Evolutionary conservation across 2,797 vertebrate species (phyloP), one percentile per base, ranked within the genome.

Genomic region (Typhlichthys subterraneus): DNA sequence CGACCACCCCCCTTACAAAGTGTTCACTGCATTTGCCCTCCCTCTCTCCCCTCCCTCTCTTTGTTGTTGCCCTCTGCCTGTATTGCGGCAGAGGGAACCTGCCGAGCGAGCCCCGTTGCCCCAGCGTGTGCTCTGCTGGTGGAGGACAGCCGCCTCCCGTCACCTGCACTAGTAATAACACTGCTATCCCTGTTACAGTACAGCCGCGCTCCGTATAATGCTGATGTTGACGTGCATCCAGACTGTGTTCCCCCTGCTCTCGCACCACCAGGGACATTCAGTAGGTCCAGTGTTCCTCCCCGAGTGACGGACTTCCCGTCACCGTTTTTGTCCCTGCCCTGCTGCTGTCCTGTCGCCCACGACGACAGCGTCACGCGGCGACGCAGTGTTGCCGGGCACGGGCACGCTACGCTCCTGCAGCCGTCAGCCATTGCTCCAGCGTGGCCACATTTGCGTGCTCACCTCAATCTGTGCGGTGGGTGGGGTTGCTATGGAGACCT

Each of bases 341-440:
- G 14, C 2, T 63, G 54, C 84, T 75, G 74, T 87, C 23, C 23
- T 29, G 23, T 29, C 23, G 23, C 23, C 23, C 4, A 29, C 57
- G 2, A 2, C 57, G 53, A 38, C 47, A 0, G 45, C 48, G 2
- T 50, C 45, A 62, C 70, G 71, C 59, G 15, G 67, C 12, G 53
- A 14, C 15, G 51, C 75, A 67, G 81, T 63, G 67, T 70, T 53
- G 4, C 55, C 83, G 82, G 77, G 86, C 80, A 75, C 87, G 75
- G 87, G 84, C 86, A 73, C 85, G 83, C 81, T 79, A 63, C 1
- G 45, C 61, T 29, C 23, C 23, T 29, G 23, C 81, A 85, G 73
- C 74, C 67, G 51, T 85, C 89, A 86, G 84, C 89, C 89, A 91
- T 91, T 91, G 88, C 89, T 90, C 90, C 90, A 90, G 85, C 90